These are phyloP conservation scores for Gallinago undulata DNA, from an alignment of 2,113 vertebrate species.

Conservation along the genomic window DNA sequence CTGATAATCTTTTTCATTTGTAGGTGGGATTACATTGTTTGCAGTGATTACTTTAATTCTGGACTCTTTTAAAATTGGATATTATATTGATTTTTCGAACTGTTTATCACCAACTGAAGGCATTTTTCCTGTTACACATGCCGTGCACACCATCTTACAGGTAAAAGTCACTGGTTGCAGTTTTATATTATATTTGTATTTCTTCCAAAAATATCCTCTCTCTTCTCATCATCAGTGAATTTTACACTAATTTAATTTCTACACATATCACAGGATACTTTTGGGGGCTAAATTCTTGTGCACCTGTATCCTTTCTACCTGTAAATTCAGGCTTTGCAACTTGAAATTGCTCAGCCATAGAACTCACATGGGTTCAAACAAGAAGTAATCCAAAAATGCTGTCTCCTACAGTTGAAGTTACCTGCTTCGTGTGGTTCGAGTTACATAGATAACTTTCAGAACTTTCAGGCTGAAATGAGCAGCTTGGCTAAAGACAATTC, in stretches of 20 bases:
- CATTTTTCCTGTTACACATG: constrained; percentile 88
- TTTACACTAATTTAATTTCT: background rate
- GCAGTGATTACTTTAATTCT: constrained; percentile 90
- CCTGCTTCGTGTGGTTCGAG: background rate
- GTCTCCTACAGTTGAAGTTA: background rate
- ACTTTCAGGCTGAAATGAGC: background rate
- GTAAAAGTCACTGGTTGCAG: constrained; percentile 64
- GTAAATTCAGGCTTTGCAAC: background rate
- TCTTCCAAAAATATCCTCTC: background rate
- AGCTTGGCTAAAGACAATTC: background rate
- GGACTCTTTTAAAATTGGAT: constrained; percentile 92
- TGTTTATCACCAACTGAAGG: constrained; percentile 88
- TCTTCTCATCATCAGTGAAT: background rate
- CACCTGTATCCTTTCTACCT: background rate
- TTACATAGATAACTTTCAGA: background rate
- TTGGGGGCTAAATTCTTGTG: background rate
- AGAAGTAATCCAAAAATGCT: background rate
- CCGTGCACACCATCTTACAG: constrained; percentile 89
- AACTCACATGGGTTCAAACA: background rate
- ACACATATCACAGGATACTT: background rate
- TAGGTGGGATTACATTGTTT: constrained; percentile 91
- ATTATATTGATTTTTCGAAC: constrained; percentile 88
- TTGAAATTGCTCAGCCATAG: background rate
- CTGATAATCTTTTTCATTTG: background rate
- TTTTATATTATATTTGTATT: background rate